Percentiles rank a stretch among this genome's conserved stretches.
These are phyloP conservation scores for Bursaphelenchus okinawaensis DNA, from an alignment of 2,888 invertebrate species.

Conservation along the genomic window DNA sequence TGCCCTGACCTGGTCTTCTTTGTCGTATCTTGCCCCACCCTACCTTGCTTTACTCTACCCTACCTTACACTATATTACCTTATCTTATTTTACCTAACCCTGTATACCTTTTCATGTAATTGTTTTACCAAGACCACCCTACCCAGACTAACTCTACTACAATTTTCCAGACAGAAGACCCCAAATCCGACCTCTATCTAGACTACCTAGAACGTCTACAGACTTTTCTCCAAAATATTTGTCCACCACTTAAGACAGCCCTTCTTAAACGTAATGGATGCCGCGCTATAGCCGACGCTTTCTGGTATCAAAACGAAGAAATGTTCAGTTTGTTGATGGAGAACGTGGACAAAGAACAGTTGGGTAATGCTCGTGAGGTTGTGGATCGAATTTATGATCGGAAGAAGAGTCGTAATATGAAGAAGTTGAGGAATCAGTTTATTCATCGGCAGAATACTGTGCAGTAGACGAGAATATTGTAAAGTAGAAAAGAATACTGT, in stretches of 20 bases:
- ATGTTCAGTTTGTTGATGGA: slow-evolving; percentile 32
- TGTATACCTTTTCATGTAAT: too few relatives aligned
- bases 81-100: too few relatives aligned
- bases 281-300: slow-evolving; percentile 34
- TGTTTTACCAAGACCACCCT: too few relatives aligned
- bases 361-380: slow-evolving; percentile 27
- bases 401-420: not conserved
- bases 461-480: too few relatives aligned
- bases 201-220: slow-evolving; percentile 30
- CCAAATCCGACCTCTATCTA: slow-evolving; percentile 11
- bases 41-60: too few relatives aligned
- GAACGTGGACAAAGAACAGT: slow-evolving; percentile 26
- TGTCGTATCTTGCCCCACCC: too few relatives aligned
- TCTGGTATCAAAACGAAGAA: slow-evolving; percentile 28
- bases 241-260: slow-evolving; percentile 23
- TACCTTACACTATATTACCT: too few relatives aligned
- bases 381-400: slow-evolving; percentile 30
- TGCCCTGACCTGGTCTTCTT: too few relatives aligned
- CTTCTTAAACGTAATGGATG: slow-evolving; percentile 29
- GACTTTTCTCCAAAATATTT: slow-evolving; percentile 31
- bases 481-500: too few relatives aligned
- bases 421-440: not conserved
- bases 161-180: slow-evolving; percentile 26
- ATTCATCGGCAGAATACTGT: not conserved
- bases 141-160: too few relatives aligned